phyloP scores from a whole-genome alignment of 2,113 vertebrate species.

The Nicator chloris region DNA sequence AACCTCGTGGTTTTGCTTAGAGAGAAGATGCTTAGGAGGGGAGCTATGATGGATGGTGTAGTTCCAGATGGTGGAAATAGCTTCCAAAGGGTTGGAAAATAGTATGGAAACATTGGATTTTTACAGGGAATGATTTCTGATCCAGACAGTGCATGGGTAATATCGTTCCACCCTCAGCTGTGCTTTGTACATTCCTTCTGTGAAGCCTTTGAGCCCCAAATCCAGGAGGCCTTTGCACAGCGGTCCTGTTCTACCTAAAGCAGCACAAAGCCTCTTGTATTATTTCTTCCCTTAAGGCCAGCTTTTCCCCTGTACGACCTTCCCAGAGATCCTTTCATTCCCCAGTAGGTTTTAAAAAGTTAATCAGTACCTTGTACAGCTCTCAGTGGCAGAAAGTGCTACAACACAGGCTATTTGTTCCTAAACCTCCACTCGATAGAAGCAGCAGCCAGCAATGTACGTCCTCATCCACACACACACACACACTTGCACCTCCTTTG shows the following conservation, averaged over 20 bases:
- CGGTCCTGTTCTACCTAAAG: fast-evolving
- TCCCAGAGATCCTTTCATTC: background rate
- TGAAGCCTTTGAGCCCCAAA: background rate
- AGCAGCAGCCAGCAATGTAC: background rate
- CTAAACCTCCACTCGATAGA: background rate
- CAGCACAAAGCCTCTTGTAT: background rate
- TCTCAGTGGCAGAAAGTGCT: background rate
- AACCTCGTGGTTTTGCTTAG: background rate
- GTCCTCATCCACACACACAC: background rate
- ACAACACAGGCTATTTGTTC: conserved; percentile 5
- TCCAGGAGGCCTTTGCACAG: background rate
- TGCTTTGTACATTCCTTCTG: background rate
- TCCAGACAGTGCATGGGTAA: background rate
- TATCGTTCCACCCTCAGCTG: background rate
- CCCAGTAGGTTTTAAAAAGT: conserved; percentile 14
- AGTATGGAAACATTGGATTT: background rate
- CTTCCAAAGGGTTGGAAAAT: background rate
- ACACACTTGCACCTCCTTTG: background rate
- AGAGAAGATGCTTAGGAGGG: background rate
- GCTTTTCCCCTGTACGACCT: background rate
- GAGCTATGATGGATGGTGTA: background rate
- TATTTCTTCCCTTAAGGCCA: background rate
- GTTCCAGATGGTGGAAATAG: background rate
- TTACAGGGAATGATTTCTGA: background rate
- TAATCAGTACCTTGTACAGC: conserved; percentile 13